Conservation (phyloP, 2,888 invertebrate species). For the Coecobrya sp. region DNA sequence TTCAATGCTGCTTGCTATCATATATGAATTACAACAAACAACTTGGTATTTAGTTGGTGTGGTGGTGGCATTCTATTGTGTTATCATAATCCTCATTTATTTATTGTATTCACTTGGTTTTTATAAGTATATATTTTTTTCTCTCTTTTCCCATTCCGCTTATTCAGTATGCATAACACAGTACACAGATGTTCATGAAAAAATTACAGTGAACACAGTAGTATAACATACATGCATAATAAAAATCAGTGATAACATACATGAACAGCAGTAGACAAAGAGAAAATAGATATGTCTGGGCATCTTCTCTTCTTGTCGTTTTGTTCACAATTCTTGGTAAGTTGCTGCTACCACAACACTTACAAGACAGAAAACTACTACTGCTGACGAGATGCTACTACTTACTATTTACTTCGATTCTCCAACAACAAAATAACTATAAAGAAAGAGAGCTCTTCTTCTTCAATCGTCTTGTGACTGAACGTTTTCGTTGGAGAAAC, state of each 20-base stretch:
- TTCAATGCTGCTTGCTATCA: neutral
- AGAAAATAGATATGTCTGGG: conserved; percentile 28
- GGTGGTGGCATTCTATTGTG: conserved; percentile 40
- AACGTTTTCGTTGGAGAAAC: conserved; percentile 36
- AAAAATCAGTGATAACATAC: conserved; percentile 28
- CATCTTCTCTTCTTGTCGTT: conserved; percentile 3
- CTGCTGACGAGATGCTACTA: neutral
- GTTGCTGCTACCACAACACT: neutral
- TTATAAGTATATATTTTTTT: conserved; percentile 21
- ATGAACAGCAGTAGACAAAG: neutral
- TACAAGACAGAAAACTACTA: neutral
- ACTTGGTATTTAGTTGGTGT: conserved; percentile 2
- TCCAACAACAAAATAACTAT: neutral
- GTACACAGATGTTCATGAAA: conserved; percentile 55
- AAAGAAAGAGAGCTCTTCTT: neutral
- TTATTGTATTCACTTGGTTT: conserved; percentile 50
- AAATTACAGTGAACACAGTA: conserved; percentile 44
- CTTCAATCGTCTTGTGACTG: neutral
- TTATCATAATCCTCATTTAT: conserved; percentile 56
- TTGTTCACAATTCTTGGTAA: neutral
- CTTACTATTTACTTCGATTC: neutral
- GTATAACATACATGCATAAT: conserved; percentile 21
- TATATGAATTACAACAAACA: neutral
- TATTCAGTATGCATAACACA: conserved; percentile 38
- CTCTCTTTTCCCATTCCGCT: neutral